These are phyloP conservation scores for Cryptocheilus praepositus DNA, from an alignment of 2,888 invertebrate species.

Conservation along the genomic window DNA sequence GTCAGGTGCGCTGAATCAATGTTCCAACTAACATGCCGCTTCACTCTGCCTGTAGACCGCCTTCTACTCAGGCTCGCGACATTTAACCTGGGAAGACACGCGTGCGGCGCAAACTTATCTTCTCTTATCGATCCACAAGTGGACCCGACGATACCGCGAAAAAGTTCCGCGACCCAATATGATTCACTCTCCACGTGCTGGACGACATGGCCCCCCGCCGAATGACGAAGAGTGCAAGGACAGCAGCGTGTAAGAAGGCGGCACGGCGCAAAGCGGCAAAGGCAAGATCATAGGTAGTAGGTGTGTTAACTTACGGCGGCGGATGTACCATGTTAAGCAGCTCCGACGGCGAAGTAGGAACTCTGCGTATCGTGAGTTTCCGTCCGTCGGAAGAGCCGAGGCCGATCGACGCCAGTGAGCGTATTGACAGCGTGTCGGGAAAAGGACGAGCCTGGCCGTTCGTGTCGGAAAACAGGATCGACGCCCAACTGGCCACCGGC, in stretches of 20 bases:
- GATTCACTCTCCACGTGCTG: too few species aligned
- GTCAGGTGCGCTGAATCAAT: too few species aligned
- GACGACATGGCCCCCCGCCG: not conserved
- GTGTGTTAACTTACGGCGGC: constrained; percentile 82
- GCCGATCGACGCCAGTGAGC: constrained; percentile 89
- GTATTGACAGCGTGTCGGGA: constrained; percentile 83
- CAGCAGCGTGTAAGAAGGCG: not conserved
- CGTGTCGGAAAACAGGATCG: constrained; percentile 80
- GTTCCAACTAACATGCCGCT: too few species aligned
- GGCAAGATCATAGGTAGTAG: constrained; percentile 26
- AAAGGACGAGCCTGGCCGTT: constrained; percentile 75
- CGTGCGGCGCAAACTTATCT: too few species aligned
- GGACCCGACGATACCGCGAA: too few species aligned
- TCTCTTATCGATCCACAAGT: too few species aligned
- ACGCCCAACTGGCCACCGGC: constrained; percentile 67
- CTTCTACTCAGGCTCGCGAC: too few species aligned
- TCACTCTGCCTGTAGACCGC: too few species aligned
- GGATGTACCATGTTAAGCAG: constrained; percentile 90
- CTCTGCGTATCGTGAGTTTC: constrained; percentile 88
- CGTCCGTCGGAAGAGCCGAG: constrained; percentile 93
- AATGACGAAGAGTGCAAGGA: not conserved
- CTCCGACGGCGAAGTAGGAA: constrained; percentile 90
- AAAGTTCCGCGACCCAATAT: too few species aligned
- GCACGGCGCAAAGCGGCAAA: not conserved
- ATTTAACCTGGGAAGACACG: too few species aligned